Conservation (phyloP, 2,888 invertebrate species). For the Icerya purchasi region DNA sequence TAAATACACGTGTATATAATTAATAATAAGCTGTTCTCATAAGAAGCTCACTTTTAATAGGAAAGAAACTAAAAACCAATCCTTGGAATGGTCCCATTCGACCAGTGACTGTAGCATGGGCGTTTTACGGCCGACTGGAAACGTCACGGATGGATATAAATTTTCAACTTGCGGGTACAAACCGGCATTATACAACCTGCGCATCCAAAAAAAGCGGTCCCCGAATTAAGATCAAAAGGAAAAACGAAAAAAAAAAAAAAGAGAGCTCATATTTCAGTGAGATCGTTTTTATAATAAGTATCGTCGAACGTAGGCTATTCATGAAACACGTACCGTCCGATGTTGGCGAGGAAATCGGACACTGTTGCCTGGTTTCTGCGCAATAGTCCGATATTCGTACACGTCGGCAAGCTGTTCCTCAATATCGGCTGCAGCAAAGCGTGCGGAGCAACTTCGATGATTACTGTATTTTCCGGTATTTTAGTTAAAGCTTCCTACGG, state of each 20-base stretch:
- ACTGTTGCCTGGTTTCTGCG: constrained; percentile 11
- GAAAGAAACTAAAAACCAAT: constrained; percentile 70
- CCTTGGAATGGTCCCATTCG: constrained; percentile 76
- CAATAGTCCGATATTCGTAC: constrained; percentile 25
- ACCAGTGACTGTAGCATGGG: constrained; percentile 71
- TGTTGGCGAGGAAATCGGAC: constrained; percentile 9
- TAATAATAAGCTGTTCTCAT: background rate
- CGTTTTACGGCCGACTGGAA: constrained; percentile 81
- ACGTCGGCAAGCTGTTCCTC: constrained; percentile 31
- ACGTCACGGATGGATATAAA: constrained; percentile 52
- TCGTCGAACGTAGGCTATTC: no score
- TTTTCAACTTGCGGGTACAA: constrained; percentile 48
- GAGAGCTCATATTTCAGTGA: no score
- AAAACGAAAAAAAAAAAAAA: no score
- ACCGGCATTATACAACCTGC: constrained; percentile 55
- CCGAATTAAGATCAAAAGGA: no score
- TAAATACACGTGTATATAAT: background rate
- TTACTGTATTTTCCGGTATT: constrained; percentile 34
- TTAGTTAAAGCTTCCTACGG: constrained; percentile 33
- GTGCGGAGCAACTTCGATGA: constrained; percentile 40
- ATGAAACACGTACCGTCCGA: constrained; percentile 10
- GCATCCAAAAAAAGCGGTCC: no score
- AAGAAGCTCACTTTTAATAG: constrained; percentile 30
- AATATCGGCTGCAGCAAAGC: constrained; percentile 37
- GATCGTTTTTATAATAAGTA: no score